Conservation (phyloP, 2,888 invertebrate genomes). For the Allolobophora icterica region DNA sequence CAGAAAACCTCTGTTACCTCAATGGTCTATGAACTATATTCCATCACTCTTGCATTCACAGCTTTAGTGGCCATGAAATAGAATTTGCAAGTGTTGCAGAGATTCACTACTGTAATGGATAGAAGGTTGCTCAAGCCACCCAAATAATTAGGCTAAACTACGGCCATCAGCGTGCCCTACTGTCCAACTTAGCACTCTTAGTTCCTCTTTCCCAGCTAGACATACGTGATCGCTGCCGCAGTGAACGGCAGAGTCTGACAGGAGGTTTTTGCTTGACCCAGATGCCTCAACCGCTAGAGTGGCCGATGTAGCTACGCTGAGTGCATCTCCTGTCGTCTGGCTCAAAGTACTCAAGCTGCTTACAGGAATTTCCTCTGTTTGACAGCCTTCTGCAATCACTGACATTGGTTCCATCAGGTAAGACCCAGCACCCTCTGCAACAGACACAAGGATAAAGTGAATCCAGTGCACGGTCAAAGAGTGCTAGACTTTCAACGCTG, state of each 20-base stretch:
- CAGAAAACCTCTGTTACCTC: background rate
- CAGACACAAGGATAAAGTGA: background rate
- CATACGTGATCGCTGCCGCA: background rate
- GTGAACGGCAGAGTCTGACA: slow-evolving; percentile 4
- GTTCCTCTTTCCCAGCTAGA: background rate
- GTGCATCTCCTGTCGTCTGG: slow-evolving; percentile 21
- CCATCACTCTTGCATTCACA: background rate
- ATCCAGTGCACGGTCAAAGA: background rate
- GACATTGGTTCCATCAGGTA: background rate
- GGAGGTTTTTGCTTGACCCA: slow-evolving; percentile 14
- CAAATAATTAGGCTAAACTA: background rate
- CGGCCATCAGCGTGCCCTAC: background rate
- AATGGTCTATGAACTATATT: background rate
- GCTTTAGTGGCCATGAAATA: background rate
- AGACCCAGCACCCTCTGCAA: slow-evolving; percentile 6
- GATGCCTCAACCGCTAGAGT: slow-evolving; percentile 1
- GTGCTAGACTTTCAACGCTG: background rate
- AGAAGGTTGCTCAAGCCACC: background rate
- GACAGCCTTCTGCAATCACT: slow-evolving; percentile 12
- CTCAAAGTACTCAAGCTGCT: slow-evolving; percentile 22
- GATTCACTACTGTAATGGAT: background rate
- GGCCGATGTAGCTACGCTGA: background rate
- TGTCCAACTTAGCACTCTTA: background rate
- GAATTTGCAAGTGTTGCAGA: background rate
- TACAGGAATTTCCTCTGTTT: background rate